Evolutionary conservation across 2,113 vertebrate species (phyloP), one percentile per base, ranked within the genome.

Genomic region (Trogon surrucura): DNA sequence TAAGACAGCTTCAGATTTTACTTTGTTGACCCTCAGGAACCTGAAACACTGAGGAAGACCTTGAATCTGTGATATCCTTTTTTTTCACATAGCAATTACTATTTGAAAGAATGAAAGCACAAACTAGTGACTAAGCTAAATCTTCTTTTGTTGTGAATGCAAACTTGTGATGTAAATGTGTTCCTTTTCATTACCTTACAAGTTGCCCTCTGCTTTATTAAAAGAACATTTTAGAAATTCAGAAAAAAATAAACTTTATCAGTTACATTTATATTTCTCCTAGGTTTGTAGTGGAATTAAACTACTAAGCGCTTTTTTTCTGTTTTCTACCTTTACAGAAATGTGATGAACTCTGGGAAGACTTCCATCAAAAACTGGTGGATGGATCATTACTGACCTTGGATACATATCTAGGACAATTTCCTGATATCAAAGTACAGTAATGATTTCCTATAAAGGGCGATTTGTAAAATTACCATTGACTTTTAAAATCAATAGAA

Each of bases 301-400:
- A 80, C 44, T 62, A 77, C 45, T 83, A 56, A 66, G 41, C 8
- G 3, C 34, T 5, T 89, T 84, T 85, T 67, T 93, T 41, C 30
- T 93, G 34, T 89, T 53, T 97, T 93, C 22, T 97, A 4, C 70
- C 85, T 96, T 92, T 97, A 58, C 97, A 99, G 99, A 99, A 99
- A 97, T 99, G 99, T 97, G 99, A 99, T 97, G 98, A 97, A 20
- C 97, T 99, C 38, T 99, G 99, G 99, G 99, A 99, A 98, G 99
- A 99, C 93, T 99, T 99, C 80, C 99, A 99, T 96, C 98, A 99
- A 94, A 99, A 99, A 89, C 95, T 99, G 80, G 99, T 99, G 74
- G 99, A 99, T 97, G 99, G 99, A 0, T 99, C 99, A 0, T 95
- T 99, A 67, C 96, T 99, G 93, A 99, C 99, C 12, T 95, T 99